A percentile compares a stretch with the other conserved stretches of the same genome.
Conservation (phyloP, 2,797 vertebrate genomes). For the Pangasius djambal region DNA sequence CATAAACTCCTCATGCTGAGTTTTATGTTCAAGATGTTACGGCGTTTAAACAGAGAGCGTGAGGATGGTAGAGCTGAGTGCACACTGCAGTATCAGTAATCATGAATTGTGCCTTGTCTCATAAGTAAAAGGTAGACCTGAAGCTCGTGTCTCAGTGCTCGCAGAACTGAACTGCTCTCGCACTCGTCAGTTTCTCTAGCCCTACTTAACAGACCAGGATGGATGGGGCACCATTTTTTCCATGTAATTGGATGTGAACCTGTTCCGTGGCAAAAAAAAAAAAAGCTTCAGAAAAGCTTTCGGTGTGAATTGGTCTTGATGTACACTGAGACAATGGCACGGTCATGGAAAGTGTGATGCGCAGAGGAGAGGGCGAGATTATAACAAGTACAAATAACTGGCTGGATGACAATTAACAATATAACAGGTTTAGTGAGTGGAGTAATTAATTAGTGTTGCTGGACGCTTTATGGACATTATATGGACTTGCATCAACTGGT, state of each 20-base stretch:
- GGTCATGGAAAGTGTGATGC: slow-evolving; percentile 10
- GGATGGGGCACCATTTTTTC: neutral
- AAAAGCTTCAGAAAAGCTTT: neutral
- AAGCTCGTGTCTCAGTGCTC: neutral
- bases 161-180: neutral
- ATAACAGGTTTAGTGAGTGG: neutral
- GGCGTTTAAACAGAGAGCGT: no score
- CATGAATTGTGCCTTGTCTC: no score
- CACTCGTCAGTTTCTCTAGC: neutral
- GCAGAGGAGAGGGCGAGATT: slow-evolving; percentile 23
- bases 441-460: neutral
- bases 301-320: slow-evolving; percentile 10
- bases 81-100: no score
- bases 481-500: neutral
- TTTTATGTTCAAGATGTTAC: no score
- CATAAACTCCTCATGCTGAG: no score
- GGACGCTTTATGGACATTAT: neutral
- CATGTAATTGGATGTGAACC: neutral
- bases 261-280: neutral
- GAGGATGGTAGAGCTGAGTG: no score
- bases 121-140: neutral
- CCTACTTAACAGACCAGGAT: neutral
- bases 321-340: neutral
- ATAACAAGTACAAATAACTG: slow-evolving; percentile 30
- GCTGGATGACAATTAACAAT: slow-evolving; percentile 12